Evolutionary conservation across 2,888 invertebrate species (phyloP).

Genomic region (Chesias legatella): DNA sequence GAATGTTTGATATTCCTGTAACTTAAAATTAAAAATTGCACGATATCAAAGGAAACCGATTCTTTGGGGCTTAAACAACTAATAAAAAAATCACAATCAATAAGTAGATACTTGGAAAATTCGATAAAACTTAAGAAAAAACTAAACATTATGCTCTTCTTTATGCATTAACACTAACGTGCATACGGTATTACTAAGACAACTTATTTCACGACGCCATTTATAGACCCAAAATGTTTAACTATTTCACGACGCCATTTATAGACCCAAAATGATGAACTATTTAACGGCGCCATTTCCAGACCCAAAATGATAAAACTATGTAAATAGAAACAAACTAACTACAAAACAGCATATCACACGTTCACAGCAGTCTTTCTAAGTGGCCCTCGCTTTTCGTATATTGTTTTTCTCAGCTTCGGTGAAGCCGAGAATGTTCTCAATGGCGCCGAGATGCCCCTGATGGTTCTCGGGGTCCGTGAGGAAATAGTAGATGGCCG

Average conservation of each 20-base stretch:
- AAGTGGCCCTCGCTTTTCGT: conserved; percentile 82
- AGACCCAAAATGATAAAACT: conserved; percentile 43
- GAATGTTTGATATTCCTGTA: conserved; percentile 48
- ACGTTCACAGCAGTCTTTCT: conserved; percentile 64
- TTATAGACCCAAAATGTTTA: no score
- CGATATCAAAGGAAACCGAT: conserved; percentile 57
- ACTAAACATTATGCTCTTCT: conserved; percentile 42
- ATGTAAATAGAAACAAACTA: conserved; percentile 45
- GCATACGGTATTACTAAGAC: conserved; percentile 29
- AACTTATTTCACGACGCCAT: conserved; percentile 27
- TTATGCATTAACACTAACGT: conserved; percentile 22
- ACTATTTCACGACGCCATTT: conserved; percentile 28
- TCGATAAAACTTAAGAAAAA: conserved; percentile 53
- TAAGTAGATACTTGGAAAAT: conserved; percentile 50
- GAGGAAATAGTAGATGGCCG: conserved; percentile 95
- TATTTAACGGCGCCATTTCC: conserved; percentile 31
- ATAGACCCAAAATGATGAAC: no score
- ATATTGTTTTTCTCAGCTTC: conserved; percentile 90
- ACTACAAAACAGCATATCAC: conserved; percentile 62
- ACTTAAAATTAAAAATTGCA: conserved; percentile 61
- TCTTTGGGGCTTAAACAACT: conserved; percentile 72
- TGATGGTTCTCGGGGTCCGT: conserved; percentile 94
- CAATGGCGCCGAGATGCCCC: conserved; percentile 93
- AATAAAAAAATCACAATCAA: conserved; percentile 60
- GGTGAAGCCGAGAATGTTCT: conserved; percentile 94